A percentile compares a stretch with the other conserved stretches of the same genome.
Conservation (phyloP, 2,113 vertebrate species). For the Uria lomvia region DNA sequence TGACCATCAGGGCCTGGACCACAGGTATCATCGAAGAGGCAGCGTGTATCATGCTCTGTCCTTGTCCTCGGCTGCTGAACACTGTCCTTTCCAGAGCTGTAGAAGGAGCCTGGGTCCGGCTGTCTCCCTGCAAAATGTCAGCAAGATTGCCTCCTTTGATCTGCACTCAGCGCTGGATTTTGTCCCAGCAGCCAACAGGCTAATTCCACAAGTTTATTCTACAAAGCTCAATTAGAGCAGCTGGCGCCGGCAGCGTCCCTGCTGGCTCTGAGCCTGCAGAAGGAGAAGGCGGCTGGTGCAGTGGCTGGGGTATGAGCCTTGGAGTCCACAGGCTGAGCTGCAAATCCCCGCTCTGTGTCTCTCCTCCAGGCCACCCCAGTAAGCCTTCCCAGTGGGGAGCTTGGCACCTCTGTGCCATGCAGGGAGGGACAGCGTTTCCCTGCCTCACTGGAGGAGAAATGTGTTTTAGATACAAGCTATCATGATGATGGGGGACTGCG, state of each 20-base stretch:
- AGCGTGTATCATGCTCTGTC: accelerated
- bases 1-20: background rate
- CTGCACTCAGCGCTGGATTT: slow-evolving; percentile 32
- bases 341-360: background rate
- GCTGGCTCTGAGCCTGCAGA: background rate
- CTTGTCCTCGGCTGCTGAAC: background rate
- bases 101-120: background rate
- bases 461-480: background rate
- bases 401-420: background rate
- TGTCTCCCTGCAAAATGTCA: background rate
- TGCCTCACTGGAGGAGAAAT: background rate
- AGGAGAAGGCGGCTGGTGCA: slow-evolving; percentile 2
- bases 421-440: background rate
- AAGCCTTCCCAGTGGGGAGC: background rate
- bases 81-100: background rate
- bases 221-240: slow-evolving; percentile 55
- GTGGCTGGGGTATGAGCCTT: background rate
- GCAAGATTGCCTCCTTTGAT: slow-evolving; percentile 28
- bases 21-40: accelerated
- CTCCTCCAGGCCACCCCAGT: background rate
- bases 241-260: slow-evolving; percentile 17
- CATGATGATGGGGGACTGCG: accelerated
- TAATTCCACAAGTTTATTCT: slow-evolving; percentile 59
- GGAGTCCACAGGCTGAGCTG: background rate
- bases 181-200: slow-evolving; percentile 57